Evolutionary conservation across 1,140 invertebrate genomes (phyloP).

Genomic region (Galendromus occidentalis): DNA sequence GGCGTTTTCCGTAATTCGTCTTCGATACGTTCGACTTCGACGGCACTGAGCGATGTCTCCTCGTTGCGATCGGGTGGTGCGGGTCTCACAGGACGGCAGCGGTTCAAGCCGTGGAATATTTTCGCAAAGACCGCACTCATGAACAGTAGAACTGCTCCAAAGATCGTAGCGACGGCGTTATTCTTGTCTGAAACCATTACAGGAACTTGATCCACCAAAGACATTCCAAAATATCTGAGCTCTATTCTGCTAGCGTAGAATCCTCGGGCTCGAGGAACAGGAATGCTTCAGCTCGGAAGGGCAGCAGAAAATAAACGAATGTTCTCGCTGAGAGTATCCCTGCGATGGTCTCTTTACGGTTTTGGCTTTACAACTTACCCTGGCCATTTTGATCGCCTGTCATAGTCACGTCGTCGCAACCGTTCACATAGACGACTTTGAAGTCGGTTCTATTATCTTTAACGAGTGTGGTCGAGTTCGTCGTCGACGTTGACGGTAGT

Average conservation of each 20-base stretch:
- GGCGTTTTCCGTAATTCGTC: not conserved
- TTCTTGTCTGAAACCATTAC: too few relatives aligned
- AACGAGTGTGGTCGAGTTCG: too few relatives aligned
- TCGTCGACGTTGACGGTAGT: too few relatives aligned
- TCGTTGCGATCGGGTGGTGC: not conserved
- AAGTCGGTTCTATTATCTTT: not conserved
- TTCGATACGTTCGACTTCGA: slow-evolving; percentile 5
- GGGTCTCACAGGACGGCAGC: not conserved
- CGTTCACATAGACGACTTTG: slow-evolving; percentile 6
- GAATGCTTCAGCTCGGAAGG: too few relatives aligned
- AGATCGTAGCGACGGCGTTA: not conserved
- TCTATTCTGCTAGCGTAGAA: too few relatives aligned
- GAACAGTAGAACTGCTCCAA: not conserved
- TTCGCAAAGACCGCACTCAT: not conserved
- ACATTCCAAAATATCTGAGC: too few relatives aligned
- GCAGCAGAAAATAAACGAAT: too few relatives aligned
- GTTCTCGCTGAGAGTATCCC: too few relatives aligned
- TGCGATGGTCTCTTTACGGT: too few relatives aligned
- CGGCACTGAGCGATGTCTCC: not conserved
- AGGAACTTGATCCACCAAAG: too few relatives aligned
- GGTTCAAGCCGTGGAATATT: not conserved
- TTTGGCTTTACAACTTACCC: too few relatives aligned
- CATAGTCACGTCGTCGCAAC: not conserved
- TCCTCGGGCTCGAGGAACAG: too few relatives aligned
- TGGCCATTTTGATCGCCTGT: not conserved